Evolutionary conservation across 1,140 invertebrate genomes (phyloP).

Genomic region (Drosophila orosa): DNA sequence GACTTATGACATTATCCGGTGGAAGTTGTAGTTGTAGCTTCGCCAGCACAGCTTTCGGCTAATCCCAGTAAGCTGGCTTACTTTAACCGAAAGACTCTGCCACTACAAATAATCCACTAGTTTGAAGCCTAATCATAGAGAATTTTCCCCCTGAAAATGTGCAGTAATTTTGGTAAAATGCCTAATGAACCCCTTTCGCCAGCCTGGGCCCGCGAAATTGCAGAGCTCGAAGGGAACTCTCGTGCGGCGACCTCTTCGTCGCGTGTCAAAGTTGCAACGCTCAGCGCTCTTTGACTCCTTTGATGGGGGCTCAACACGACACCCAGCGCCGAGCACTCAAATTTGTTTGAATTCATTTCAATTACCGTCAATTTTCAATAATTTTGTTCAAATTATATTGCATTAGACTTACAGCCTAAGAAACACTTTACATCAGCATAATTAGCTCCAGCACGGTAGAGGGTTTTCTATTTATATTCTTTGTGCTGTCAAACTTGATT

Average conservation of each 20-base stretch:
- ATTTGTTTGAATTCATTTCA: constrained; percentile 81
- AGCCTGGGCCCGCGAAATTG: constrained; percentile 47
- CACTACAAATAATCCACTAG: constrained; percentile 44
- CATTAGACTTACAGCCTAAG: constrained; percentile 51
- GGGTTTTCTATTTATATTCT: not conserved
- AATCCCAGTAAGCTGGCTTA: constrained; percentile 4
- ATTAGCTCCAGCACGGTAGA: constrained; percentile 37
- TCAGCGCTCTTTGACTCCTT: constrained; percentile 67
- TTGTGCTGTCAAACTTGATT: not conserved
- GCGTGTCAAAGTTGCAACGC: constrained; percentile 59
- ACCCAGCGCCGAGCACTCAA: constrained; percentile 65
- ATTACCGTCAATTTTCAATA: constrained; percentile 82
- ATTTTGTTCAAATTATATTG: constrained; percentile 78
- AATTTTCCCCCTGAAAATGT: constrained; percentile 31
- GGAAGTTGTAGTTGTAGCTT: constrained; percentile 18
- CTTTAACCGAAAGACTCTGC: constrained; percentile 5
- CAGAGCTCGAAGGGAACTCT: constrained; percentile 12
- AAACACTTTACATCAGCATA: constrained; percentile 52
- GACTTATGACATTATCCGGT: constrained; percentile 26
- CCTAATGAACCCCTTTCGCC: constrained; percentile 55
- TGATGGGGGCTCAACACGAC: constrained; percentile 71
- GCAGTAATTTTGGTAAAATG: constrained; percentile 73
- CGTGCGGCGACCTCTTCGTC: constrained; percentile 31
- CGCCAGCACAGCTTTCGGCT: not conserved
- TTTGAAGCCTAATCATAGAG: constrained; percentile 56